Percentiles rank a stretch among this genome's conserved stretches.
These are phyloP conservation scores for Cynoglossus semilaevis DNA, from an alignment of 2,113 vertebrate species.

Conservation along the genomic window DNA sequence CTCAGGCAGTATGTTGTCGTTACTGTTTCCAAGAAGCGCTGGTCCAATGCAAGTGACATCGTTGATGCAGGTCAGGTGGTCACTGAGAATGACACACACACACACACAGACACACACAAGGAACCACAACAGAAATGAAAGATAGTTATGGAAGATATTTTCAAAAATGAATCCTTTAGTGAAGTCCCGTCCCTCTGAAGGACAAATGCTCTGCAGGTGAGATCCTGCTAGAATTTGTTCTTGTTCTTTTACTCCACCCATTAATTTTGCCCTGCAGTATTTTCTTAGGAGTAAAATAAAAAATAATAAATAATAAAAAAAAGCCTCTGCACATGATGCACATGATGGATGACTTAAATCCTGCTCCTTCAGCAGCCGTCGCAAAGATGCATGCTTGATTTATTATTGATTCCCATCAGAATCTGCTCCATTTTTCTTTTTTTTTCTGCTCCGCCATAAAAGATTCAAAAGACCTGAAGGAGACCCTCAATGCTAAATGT, in stretches of 20 bases:
- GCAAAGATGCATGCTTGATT: slow-evolving; percentile 51
- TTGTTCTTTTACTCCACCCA: slow-evolving; percentile 6
- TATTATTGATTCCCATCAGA: slow-evolving; percentile 62
- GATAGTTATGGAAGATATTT: too few species aligned
- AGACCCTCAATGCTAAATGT: slow-evolving; percentile 43
- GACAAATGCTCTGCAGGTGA: too few species aligned
- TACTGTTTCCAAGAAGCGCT: too few species aligned
- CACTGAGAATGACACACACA: too few species aligned
- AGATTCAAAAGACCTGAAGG: slow-evolving; percentile 55
- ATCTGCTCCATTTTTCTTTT: slow-evolving; percentile 42
- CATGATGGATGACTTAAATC: slow-evolving; percentile 45
- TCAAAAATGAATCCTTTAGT: too few species aligned
- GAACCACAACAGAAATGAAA: too few species aligned
- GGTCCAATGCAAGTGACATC: too few species aligned
- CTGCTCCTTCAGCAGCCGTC: slow-evolving; percentile 24
- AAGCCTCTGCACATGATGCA: neutral
- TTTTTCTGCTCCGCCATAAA: slow-evolving; percentile 40
- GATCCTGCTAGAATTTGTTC: neutral
- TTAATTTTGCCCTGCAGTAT: slow-evolving; percentile 5
- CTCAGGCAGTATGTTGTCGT: too few species aligned
- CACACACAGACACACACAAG: too few species aligned
- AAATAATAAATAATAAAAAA: slow-evolving; percentile 1
- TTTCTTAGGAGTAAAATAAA: slow-evolving; percentile 19
- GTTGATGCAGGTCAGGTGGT: too few species aligned
- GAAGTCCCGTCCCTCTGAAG: too few species aligned